These are phyloP conservation scores for Drosophila nr. medialis DNA, from an alignment of 2,888 invertebrate genomes.

Conservation along the genomic window DNA sequence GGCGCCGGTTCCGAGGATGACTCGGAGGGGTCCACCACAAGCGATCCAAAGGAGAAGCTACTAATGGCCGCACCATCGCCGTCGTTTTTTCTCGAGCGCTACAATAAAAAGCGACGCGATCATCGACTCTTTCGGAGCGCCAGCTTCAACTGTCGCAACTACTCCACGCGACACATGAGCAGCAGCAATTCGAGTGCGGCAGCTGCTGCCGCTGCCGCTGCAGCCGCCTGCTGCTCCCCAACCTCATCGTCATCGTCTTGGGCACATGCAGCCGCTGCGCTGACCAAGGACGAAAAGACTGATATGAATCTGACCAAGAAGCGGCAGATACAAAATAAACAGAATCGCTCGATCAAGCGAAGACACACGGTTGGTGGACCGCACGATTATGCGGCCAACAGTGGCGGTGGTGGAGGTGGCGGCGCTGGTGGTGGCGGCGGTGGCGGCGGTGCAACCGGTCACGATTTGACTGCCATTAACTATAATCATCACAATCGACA, in stretches of 20 bases:
- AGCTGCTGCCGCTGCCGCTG: slow-evolving; percentile 68
- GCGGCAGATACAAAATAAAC: slow-evolving; percentile 86
- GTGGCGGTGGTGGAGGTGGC: slow-evolving; percentile 14
- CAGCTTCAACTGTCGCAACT: slow-evolving; percentile 85
- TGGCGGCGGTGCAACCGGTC: slow-evolving; percentile 23
- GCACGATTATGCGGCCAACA: slow-evolving; percentile 88
- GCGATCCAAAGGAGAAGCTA: slow-evolving; percentile 84
- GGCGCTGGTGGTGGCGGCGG: slow-evolving; percentile 4
- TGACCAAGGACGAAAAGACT: slow-evolving; percentile 91
- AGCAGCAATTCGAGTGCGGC: slow-evolving; percentile 72
- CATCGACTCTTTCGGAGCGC: slow-evolving; percentile 84
- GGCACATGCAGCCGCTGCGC: slow-evolving; percentile 78
- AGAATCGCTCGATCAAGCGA: slow-evolving; percentile 90
- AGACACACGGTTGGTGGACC: slow-evolving; percentile 97
- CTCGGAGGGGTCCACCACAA: slow-evolving; percentile 84
- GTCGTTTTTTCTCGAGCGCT: slow-evolving; percentile 84
- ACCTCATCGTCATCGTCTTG: slow-evolving; percentile 69
- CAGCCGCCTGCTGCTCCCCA: slow-evolving; percentile 74
- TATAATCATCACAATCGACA: slow-evolving; percentile 74
- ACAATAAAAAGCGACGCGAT: slow-evolving; percentile 84
- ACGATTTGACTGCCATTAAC: slow-evolving; percentile 69
- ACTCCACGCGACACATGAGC: slow-evolving; percentile 84
- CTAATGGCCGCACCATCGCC: slow-evolving; percentile 80
- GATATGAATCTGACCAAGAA: slow-evolving; percentile 92
- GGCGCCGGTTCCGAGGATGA: slow-evolving; percentile 80